Evolutionary conservation across 1,140 invertebrate genomes (phyloP).

Genomic region (Tetramorium parvispinum): DNA sequence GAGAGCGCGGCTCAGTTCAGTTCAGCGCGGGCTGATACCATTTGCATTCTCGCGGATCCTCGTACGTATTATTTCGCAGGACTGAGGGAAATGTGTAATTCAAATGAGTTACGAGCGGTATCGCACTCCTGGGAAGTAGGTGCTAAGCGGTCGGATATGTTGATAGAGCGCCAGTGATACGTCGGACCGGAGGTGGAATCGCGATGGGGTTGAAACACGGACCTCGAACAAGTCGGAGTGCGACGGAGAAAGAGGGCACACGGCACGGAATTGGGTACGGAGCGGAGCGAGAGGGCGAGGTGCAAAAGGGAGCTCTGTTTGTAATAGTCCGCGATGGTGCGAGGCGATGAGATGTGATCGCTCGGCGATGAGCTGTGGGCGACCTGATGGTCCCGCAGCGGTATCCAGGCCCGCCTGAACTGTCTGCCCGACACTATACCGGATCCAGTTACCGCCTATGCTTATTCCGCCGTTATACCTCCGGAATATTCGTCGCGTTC

Average conservation of each 20-base stretch:
- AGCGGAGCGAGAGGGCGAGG: slow-evolving; percentile 52
- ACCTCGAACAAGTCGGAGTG: slow-evolving; percentile 38
- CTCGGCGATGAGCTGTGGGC: slow-evolving; percentile 84
- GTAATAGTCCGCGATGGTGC: slow-evolving; percentile 83
- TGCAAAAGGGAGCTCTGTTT: slow-evolving; percentile 77
- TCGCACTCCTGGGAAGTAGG: slow-evolving; percentile 86
- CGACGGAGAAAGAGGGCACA: slow-evolving; percentile 53
- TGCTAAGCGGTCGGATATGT: slow-evolving; percentile 85
- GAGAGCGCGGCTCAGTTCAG: slow-evolving; percentile 10
- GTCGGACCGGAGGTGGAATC: slow-evolving; percentile 78
- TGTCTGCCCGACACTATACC: slow-evolving; percentile 66
- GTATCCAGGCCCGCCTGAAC: slow-evolving; percentile 74
- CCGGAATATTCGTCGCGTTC: slow-evolving; percentile 62
- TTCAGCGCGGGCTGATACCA: slow-evolving; percentile 48
- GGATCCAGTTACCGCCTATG: slow-evolving; percentile 73
- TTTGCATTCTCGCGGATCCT: slow-evolving; percentile 69
- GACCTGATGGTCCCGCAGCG: slow-evolving; percentile 84
- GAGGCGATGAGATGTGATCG: slow-evolving; percentile 85
- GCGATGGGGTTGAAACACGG: slow-evolving; percentile 81
- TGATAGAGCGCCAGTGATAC: slow-evolving; percentile 83
- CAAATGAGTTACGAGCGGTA: slow-evolving; percentile 85
- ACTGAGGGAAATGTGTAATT: slow-evolving; percentile 85
- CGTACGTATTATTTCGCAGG: slow-evolving; percentile 75
- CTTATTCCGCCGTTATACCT: slow-evolving; percentile 69
- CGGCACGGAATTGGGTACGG: slow-evolving; percentile 19